phyloP scores from a whole-genome alignment of 2,888 invertebrate genomes.

The Caenorhabditis sp. region DNA sequence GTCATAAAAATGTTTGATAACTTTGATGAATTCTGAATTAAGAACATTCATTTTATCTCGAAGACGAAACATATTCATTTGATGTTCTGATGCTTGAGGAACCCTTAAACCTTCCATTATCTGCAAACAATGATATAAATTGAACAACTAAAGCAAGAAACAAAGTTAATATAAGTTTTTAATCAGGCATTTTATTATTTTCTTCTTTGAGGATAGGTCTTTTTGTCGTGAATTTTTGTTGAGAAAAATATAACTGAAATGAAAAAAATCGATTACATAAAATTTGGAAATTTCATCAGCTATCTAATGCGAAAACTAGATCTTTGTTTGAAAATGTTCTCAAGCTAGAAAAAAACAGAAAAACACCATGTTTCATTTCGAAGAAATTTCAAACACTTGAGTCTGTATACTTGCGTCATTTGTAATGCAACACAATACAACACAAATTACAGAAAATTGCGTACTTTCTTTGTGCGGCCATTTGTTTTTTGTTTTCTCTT shows the following conservation, averaged over 20 bases:
- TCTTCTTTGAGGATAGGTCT: too few relatives aligned
- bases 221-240: too few relatives aligned
- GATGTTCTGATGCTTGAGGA: constrained; percentile 36
- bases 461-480: neutral
- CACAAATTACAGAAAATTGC: neutral
- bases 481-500: neutral
- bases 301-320: too few relatives aligned
- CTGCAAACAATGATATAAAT: too few relatives aligned
- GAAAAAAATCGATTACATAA: too few relatives aligned
- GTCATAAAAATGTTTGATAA: constrained; percentile 20
- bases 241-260: too few relatives aligned
- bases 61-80: constrained; percentile 34
- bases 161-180: too few relatives aligned
- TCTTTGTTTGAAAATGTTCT: neutral
- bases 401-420: neutral
- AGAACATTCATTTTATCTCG: constrained; percentile 39
- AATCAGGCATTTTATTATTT: too few relatives aligned
- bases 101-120: neutral
- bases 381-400: neutral
- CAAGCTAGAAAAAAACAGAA: neutral
- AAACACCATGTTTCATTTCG: too few relatives aligned
- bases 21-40: constrained; percentile 32
- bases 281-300: too few relatives aligned
- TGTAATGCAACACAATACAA: neutral
- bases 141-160: too few relatives aligned